A percentile compares a stretch with the other conserved stretches of the same genome.
phyloP scores from a whole-genome alignment of 2,797 vertebrate species.

The Catharus ustulatus region DNA sequence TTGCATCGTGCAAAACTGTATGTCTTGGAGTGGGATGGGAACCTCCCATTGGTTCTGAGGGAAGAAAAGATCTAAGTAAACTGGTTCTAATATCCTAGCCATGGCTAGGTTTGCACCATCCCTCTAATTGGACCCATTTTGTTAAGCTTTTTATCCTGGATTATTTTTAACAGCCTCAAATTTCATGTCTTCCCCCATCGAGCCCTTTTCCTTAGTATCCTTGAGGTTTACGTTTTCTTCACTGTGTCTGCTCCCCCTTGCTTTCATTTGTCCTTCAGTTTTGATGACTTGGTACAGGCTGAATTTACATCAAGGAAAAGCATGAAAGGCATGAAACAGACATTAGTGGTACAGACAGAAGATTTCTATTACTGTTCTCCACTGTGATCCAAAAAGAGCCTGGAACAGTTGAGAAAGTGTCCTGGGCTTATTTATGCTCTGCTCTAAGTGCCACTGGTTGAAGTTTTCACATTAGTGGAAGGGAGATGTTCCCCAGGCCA shows the following conservation, averaged over 20 bases:
- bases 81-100: background rate
- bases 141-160: background rate
- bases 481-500: constrained; percentile 51
- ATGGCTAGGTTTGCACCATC: background rate
- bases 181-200: background rate
- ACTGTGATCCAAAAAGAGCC: background rate
- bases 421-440: background rate
- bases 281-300: background rate
- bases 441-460: background rate
- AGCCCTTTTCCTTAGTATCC: background rate
- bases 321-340: constrained; percentile 6
- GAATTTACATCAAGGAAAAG: constrained; percentile 25
- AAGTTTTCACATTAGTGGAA: constrained; percentile 39
- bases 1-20: background rate
- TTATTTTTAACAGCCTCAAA: background rate
- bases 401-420: constrained; percentile 8
- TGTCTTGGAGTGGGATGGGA: background rate
- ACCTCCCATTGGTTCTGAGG: background rate
- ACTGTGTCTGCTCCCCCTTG: background rate
- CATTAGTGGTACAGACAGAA: background rate
- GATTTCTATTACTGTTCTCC: background rate
- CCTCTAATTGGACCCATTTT: background rate
- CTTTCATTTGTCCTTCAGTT: background rate
- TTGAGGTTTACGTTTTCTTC: background rate
- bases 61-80: background rate